A percentile compares a stretch with the other conserved stretches of the same genome.
phyloP scores from a whole-genome alignment of 2,113 vertebrate genomes.

The Psilopogon haemacephalus region DNA sequence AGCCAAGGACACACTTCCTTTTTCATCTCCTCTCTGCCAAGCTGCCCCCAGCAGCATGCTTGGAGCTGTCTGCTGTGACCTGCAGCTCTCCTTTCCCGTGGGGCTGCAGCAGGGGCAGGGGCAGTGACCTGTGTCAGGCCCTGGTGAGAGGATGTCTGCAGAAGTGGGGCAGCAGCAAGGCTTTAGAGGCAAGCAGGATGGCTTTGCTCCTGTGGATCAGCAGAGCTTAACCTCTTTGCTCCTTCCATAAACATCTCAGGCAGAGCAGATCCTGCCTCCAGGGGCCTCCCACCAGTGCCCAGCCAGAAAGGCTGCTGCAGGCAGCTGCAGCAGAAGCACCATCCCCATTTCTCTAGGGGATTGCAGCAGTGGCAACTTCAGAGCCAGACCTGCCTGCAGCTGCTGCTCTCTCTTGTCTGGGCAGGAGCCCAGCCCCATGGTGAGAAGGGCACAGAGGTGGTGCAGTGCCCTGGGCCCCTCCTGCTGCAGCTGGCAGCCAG shows the following conservation, averaged over 20 bases:
- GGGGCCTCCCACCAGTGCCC: fast-evolving
- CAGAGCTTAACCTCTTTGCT: constrained; percentile 53
- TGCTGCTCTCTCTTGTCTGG: not conserved
- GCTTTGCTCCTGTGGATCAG: constrained; percentile 44
- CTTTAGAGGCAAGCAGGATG: not conserved
- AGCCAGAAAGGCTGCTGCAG: not conserved
- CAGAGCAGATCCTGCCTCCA: not conserved
- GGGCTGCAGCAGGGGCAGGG: not conserved
- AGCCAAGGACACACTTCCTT: not conserved
- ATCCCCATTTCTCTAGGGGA: not conserved
- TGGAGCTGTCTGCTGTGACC: not conserved
- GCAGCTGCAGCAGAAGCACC: not conserved
- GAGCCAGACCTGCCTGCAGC: not conserved
- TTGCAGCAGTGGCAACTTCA: not conserved
- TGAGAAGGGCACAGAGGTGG: not conserved
- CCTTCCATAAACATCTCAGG: not conserved
- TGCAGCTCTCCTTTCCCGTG: not conserved
- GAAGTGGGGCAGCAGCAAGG: not conserved
- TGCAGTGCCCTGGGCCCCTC: not conserved
- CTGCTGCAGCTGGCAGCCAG: not conserved
- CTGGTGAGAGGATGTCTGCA: constrained; percentile 32
- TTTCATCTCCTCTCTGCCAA: not conserved
- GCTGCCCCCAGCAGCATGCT: not conserved
- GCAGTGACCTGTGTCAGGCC: constrained; percentile 10
- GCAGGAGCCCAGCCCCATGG: not conserved